Base-by-base conservation (phyloP, 2,888 invertebrate genomes). In the Drosophila subsilvestris region DNA sequence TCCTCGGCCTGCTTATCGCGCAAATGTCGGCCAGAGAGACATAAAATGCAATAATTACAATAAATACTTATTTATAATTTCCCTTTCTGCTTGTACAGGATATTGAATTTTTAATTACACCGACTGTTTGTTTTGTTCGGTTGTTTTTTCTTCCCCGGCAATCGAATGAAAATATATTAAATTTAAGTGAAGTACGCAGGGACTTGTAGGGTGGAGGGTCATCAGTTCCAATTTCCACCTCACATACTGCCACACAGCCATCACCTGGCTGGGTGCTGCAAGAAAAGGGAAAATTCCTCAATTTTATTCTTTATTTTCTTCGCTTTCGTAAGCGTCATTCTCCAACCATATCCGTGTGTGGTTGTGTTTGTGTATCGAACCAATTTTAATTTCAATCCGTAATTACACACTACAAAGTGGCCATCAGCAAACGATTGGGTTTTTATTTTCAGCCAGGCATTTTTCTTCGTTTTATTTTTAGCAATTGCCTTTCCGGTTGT, bases 51-150 rank as follows among this genome's bases (percentile, higher is more conserved):
- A 87, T 82, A 82, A 86, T 86, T 80, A 74, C 86, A 76, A 82
- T 86, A 82, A 82, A 85, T 82, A 80, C 80, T 75, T 86, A 85
- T 78, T 82, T 77, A 82, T 87, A 80, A 83, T 79, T 75, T 79
- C 25, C 53, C 59, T 17, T 55, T 56, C 18, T 82, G 80, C 80
- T 85, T 87, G 77, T 71, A 76, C 85, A 86, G 88, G 85, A 87
- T 85, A 85, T 85, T 87, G 86, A 80, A 79, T 86, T 85, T 85
- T 76, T 87, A 86, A 87, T 85, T 87, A 86, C 80, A 71, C 78
- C 69, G 68, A 54, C 53, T 32, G 53, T 32, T 51, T 53, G 22
- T 32, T 8, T 56, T 22, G 17, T 37, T 14, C 10, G 20, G 10
- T 14, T 42, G 3, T 53, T 51, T 61, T 63, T 55, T 57, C 49